Base-by-base conservation (phyloP, 2,797 vertebrate genomes). In the Sylvilagus floridanus region DNA sequence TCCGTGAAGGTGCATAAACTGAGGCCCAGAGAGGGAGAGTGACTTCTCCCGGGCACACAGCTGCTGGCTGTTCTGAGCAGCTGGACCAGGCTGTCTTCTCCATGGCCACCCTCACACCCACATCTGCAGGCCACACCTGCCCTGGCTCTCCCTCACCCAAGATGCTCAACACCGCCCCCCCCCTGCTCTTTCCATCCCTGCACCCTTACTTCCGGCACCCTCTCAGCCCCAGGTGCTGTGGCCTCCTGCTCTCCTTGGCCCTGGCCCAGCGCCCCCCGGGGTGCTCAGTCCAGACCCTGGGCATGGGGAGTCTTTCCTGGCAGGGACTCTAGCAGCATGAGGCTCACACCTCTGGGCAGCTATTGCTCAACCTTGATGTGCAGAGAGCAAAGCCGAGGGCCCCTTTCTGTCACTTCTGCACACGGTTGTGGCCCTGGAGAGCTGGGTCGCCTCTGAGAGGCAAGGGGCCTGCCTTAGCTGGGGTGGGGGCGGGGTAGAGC, bases 331-430 rank as follows among this genome's bases (percentile, higher is more conserved):
- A 83, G 54, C 42, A 12, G 22, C n/a, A 13, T 4, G 76, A 86
- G 42, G 65, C 47, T 85, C 4, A 1, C 32, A 19, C 62, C 50
- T 73, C 71, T 79, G 90, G 54, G 30, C 69, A 83, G 78, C 66
- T 84, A 35, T 78, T 69, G 17, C 60, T 65, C 35, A 84, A 35
- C 32, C 78, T 26, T 30, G 69, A 35, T 63, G 32, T 65, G 65
- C 65, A 90, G 86, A 86, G 47, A 84, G 60, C 30, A 94, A 91
- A 62, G 11, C 75, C 66, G 35, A 82, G 13, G 50, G 60, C 14
- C 28, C 35, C 12, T 68, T 73, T 30, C 50, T 73, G 7, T 93
- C 35, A 62, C 82, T 75, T 77, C 84, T 68, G 86, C 68, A 52
- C 26, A 89, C 7, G 89, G 35, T 24, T 4, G 13, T 0, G 21